Evolutionary conservation across 2,113 vertebrate species (phyloP).

Genomic region (Bungarus multicinctus): DNA sequence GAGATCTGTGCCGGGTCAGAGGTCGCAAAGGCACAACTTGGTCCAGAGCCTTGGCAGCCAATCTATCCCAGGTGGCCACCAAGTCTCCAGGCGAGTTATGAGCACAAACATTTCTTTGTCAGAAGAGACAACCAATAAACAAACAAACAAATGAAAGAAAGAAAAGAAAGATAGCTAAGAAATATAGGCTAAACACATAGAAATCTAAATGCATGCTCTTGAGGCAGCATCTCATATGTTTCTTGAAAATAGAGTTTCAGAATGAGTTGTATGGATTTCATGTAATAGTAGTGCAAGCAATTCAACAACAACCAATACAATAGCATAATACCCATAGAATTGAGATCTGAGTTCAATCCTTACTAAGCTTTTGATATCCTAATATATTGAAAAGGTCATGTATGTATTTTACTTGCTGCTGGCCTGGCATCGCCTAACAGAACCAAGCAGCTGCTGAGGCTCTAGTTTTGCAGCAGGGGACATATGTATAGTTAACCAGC

Average conservation of each 20-base stretch:
- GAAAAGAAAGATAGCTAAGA: not conserved
- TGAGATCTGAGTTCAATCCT: not conserved
- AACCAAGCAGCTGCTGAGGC: not conserved
- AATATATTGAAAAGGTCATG: not conserved
- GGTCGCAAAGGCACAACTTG: too few species aligned
- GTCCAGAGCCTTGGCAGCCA: too few species aligned
- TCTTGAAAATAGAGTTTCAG: not conserved
- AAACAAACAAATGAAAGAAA: not conserved
- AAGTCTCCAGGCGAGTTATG: too few species aligned
- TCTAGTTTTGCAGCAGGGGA: not conserved
- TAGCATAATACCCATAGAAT: not conserved
- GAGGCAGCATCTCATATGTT: not conserved
- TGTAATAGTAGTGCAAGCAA: not conserved
- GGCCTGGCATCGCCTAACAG: not conserved
- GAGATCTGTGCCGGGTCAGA: too few species aligned
- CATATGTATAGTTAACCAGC: not conserved
- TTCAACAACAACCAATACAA: not conserved
- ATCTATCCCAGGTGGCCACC: too few species aligned
- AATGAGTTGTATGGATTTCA: not conserved
- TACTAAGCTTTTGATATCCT: not conserved
- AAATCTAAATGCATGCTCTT: not conserved
- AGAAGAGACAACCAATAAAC: not conserved
- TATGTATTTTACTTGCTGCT: not conserved
- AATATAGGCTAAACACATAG: not conserved
- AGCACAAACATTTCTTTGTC: not conserved